These are phyloP conservation scores for Xylocopa sonorina DNA, from an alignment of 1,140 invertebrate species.

Conservation along the genomic window DNA sequence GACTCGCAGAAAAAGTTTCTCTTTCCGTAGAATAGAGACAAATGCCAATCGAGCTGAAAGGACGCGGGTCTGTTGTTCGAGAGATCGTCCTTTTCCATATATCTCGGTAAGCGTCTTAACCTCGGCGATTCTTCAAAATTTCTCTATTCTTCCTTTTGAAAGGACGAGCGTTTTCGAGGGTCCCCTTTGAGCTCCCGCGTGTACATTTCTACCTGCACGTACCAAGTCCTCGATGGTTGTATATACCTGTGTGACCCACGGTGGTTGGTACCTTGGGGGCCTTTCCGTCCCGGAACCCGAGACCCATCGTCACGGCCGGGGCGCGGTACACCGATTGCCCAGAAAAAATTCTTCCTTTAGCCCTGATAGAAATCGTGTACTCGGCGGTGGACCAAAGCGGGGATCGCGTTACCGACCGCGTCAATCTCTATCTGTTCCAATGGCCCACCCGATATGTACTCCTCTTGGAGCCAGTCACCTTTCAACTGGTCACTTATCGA, in stretches of 20 bases:
- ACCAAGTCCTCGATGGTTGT: conserved; percentile 10
- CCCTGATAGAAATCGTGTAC: conserved; percentile 36
- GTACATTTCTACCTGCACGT: conserved; percentile 28
- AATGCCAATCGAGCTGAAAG: neutral
- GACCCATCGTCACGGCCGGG: conserved; percentile 18
- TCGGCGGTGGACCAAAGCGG: conserved; percentile 19
- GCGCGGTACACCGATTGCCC: neutral
- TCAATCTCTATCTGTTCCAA: conserved; percentile 21
- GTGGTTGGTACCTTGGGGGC: neutral
- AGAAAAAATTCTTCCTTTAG: conserved; percentile 32
- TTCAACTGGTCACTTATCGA: neutral
- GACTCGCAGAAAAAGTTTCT: neutral
- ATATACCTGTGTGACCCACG: conserved; percentile 28
- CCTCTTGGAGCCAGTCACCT: neutral
- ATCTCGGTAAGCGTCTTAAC: neutral
- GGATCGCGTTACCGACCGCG: conserved; percentile 51
- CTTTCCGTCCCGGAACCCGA: conserved; percentile 31
- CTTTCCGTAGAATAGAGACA: neutral
- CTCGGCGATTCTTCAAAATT: conserved; percentile 6
- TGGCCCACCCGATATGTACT: neutral
- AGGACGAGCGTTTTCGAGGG: neutral
- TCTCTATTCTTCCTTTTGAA: conserved; percentile 15
- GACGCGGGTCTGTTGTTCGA: neutral
- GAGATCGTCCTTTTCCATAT: neutral
- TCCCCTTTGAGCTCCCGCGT: neutral